Percentiles rank a stretch among this genome's conserved stretches.
Conservation (phyloP, 2,113 vertebrate species). For the Procapra przewalskii region DNA sequence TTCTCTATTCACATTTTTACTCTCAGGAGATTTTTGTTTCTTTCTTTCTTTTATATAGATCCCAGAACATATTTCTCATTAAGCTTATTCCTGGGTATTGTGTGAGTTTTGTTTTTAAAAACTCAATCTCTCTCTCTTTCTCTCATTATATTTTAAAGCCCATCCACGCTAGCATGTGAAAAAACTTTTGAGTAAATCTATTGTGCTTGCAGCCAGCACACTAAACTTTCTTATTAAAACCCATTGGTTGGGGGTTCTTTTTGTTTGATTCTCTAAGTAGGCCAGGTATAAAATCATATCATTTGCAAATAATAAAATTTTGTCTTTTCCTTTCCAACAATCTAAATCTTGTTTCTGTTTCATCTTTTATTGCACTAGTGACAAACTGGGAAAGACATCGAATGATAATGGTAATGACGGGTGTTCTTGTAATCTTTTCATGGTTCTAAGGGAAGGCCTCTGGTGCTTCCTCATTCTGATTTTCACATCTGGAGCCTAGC, state of each 20-base stretch:
- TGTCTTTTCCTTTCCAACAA: constrained; percentile 20
- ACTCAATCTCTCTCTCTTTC: background rate
- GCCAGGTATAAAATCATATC: constrained; percentile 39
- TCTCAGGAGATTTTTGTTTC: background rate
- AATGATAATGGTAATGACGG: background rate
- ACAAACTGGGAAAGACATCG: constrained; percentile 34
- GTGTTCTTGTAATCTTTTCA: constrained; percentile 1
- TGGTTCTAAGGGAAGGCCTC: constrained; percentile 8
- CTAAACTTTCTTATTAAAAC: constrained; percentile 15
- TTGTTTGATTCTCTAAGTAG: constrained; percentile 9
- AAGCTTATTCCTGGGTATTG: background rate
- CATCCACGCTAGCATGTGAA: background rate
- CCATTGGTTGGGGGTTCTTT: background rate
- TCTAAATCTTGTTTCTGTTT: constrained; percentile 43
- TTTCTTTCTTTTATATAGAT: background rate
- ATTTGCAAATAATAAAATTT: constrained; percentile 54
- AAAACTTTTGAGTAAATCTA: constrained; percentile 15
- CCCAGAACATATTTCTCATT: background rate
- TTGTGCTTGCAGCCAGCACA: background rate
- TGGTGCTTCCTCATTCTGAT: constrained; percentile 25
- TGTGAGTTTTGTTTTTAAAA: background rate
- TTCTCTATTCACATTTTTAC: background rate
- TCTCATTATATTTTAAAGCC: background rate
- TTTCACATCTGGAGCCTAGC: constrained; percentile 36
- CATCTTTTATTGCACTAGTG: constrained; percentile 5